These are phyloP conservation scores for Cylindroiulus punctatus DNA, from an alignment of 2,888 invertebrate species.

Conservation along the genomic window DNA sequence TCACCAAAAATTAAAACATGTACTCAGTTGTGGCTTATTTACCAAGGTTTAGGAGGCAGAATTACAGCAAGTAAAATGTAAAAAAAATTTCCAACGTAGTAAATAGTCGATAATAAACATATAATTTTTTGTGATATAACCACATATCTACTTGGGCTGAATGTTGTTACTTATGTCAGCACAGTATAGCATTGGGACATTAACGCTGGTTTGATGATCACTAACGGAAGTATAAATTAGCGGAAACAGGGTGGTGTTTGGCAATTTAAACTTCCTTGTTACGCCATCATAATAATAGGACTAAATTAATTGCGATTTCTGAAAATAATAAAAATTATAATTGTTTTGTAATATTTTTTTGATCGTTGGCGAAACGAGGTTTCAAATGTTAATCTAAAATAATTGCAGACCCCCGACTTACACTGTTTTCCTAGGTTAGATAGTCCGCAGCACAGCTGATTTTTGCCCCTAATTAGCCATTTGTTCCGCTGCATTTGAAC, in stretches of 20 bases:
- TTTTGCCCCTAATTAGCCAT: not conserved
- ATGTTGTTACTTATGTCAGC: not conserved
- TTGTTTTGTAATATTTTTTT: not conserved
- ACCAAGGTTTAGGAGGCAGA: too few species aligned
- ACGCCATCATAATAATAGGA: not conserved
- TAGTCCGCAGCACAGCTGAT: not conserved
- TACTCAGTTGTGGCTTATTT: too few species aligned
- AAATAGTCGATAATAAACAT: too few species aligned
- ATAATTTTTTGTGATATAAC: too few species aligned
- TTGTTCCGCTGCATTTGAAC: conserved; percentile 23
- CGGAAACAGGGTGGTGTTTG: conserved; percentile 9
- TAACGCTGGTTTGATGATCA: not conserved
- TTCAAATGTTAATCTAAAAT: not conserved
- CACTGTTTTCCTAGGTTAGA: not conserved
- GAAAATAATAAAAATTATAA: not conserved
- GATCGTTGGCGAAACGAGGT: not conserved
- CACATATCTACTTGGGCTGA: too few species aligned
- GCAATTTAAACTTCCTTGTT: not conserved
- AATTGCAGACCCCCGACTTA: not conserved
- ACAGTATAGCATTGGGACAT: not conserved
- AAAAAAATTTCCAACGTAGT: too few species aligned
- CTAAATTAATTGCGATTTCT: not conserved
- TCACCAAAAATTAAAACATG: too few species aligned
- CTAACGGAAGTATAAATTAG: not conserved
- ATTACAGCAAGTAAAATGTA: too few species aligned